phyloP scores from a whole-genome alignment of 2,797 vertebrate species.

The Ciconia nigra region DNA sequence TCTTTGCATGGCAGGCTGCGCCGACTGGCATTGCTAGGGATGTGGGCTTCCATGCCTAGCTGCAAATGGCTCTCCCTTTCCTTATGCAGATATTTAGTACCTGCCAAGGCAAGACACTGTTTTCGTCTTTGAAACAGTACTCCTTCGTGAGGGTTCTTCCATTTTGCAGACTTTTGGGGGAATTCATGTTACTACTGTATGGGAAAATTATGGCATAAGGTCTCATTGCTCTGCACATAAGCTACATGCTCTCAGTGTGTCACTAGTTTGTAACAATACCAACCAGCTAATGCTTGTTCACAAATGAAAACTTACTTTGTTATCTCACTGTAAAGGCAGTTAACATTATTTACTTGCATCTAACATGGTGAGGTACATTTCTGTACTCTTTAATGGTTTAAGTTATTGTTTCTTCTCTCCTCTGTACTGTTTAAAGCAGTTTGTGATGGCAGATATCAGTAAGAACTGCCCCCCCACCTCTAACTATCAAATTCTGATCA shows the following conservation, averaged over 20 bases:
- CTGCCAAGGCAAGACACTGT: background rate
- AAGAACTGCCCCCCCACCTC: background rate
- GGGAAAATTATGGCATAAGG: background rate
- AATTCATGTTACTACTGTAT: background rate
- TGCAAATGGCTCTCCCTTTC: background rate
- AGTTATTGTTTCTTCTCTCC: background rate
- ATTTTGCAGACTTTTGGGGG: background rate
- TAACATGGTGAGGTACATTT: background rate
- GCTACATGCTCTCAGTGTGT: background rate
- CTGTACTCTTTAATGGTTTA: background rate
- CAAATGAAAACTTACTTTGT: background rate
- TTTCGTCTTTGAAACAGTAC: background rate
- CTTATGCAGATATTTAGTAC: background rate
- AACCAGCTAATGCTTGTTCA: background rate
- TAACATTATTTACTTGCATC: background rate
- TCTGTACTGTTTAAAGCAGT: background rate
- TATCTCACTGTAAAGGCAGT: background rate
- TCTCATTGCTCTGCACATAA: background rate
- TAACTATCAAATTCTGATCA: background rate
- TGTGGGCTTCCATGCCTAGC: background rate
- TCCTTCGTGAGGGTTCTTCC: background rate
- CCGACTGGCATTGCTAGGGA: background rate
- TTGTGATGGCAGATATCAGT: background rate
- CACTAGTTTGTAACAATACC: background rate
- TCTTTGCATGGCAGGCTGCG: background rate